A percentile compares a stretch with the other conserved stretches of the same genome.
Conservation (phyloP, 2,888 invertebrate species). For the Eupithecia vulgata region DNA sequence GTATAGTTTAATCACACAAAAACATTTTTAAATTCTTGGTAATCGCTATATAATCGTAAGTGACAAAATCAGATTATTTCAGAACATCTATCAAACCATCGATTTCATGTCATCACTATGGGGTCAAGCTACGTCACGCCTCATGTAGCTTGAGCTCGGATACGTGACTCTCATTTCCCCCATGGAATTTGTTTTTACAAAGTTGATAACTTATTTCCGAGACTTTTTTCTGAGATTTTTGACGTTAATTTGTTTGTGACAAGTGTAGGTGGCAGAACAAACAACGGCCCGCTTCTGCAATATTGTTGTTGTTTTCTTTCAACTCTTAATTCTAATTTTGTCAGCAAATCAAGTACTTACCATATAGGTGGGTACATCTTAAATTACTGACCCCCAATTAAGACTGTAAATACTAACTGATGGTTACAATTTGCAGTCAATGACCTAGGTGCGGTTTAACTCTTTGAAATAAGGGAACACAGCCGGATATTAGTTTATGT, state of each 20-base stretch:
- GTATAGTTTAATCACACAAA: background rate
- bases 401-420: background rate
- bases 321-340: background rate
- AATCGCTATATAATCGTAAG: background rate
- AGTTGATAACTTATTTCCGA: conserved; percentile 11
- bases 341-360: background rate
- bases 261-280: background rate
- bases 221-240: conserved; percentile 15
- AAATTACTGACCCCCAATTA: background rate
- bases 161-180: conserved; percentile 20
- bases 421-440: background rate
- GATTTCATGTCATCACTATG: conserved; percentile 15
- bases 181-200: conserved; percentile 14
- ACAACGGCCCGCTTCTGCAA: background rate
- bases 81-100: conserved; percentile 21
- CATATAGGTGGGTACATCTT: background rate
- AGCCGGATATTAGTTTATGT: conserved; percentile 21
- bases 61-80: conserved; percentile 14
- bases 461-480: conserved; percentile 21
- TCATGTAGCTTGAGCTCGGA: conserved; percentile 16
- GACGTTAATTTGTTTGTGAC: conserved; percentile 13
- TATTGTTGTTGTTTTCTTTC: background rate
- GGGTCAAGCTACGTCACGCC: conserved; percentile 12
- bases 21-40: background rate
- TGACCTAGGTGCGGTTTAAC: conserved; percentile 19